These are phyloP conservation scores for Bugulina stolonifera DNA, from an alignment of 2,888 invertebrate species.

Conservation along the genomic window DNA sequence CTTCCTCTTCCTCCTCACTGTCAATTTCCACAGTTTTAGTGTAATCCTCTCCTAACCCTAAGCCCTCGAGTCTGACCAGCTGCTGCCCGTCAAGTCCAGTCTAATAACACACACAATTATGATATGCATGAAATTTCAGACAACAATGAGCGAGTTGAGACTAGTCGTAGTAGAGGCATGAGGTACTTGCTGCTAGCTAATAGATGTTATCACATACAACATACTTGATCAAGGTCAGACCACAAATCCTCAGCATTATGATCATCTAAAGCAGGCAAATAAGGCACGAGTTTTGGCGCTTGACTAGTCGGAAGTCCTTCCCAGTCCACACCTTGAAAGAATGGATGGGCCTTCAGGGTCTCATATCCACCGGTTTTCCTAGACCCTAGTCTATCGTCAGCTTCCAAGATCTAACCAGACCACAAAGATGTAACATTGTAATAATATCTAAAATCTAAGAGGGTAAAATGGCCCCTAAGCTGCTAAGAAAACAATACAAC, in stretches of 20 bases:
- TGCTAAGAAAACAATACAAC: no score
- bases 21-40: background rate
- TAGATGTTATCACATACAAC: no score
- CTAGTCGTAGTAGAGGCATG: no score
- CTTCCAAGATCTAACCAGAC: slow-evolving; percentile 67
- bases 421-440: no score
- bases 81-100: slow-evolving; percentile 5
- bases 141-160: no score
- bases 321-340: slow-evolving; percentile 79
- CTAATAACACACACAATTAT: background rate
- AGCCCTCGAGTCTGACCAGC: slow-evolving; percentile 16
- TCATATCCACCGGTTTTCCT: slow-evolving; percentile 62
- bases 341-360: slow-evolving; percentile 77
- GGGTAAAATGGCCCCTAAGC: no score
- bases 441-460: no score
- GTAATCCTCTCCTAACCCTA: background rate
- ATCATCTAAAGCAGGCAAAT: slow-evolving; percentile 66
- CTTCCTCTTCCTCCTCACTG: background rate
- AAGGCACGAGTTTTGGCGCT: slow-evolving; percentile 63
- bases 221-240: slow-evolving; percentile 27
- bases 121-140: no score
- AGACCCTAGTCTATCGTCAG: slow-evolving; percentile 74
- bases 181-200: no score
- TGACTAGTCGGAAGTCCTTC: slow-evolving; percentile 68
- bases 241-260: slow-evolving; percentile 63